These are phyloP conservation scores for Ommatoiulus sabulosus DNA, from an alignment of 2,888 invertebrate species.

Conservation along the genomic window DNA sequence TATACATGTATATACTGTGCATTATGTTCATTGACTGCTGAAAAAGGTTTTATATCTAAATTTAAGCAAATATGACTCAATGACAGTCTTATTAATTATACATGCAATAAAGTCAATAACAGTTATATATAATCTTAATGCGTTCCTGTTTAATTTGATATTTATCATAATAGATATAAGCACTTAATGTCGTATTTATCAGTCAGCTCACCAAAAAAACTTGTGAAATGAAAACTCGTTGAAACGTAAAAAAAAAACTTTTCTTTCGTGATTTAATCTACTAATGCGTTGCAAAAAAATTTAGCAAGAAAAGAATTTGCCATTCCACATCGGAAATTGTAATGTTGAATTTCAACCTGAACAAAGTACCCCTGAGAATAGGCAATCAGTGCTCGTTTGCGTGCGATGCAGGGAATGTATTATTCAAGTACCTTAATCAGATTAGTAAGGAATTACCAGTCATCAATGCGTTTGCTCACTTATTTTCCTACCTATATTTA, in stretches of 20 bases:
- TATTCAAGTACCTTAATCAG: not conserved
- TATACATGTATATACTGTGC: too few relatives aligned
- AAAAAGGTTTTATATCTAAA: not conserved
- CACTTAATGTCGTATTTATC: too few relatives aligned
- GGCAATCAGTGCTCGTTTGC: not conserved
- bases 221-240: too few relatives aligned
- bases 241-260: too few relatives aligned
- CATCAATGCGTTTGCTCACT: not conserved
- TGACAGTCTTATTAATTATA: not conserved
- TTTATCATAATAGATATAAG: not conserved
- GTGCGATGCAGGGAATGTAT: not conserved
- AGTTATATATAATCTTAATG: not conserved
- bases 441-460: not conserved
- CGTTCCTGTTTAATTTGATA: not conserved
- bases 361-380: not conserved
- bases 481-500: not conserved
- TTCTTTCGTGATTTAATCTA: too few relatives aligned
- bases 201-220: too few relatives aligned
- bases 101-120: not conserved
- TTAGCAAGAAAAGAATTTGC: not conserved
- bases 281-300: not conserved
- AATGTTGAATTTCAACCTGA: not conserved
- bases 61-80: not conserved
- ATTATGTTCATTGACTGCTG: not conserved
- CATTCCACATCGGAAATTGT: not conserved